These are phyloP conservation scores for Amphiprion clarkii DNA, from an alignment of 2,797 vertebrate species.

Conservation along the genomic window DNA sequence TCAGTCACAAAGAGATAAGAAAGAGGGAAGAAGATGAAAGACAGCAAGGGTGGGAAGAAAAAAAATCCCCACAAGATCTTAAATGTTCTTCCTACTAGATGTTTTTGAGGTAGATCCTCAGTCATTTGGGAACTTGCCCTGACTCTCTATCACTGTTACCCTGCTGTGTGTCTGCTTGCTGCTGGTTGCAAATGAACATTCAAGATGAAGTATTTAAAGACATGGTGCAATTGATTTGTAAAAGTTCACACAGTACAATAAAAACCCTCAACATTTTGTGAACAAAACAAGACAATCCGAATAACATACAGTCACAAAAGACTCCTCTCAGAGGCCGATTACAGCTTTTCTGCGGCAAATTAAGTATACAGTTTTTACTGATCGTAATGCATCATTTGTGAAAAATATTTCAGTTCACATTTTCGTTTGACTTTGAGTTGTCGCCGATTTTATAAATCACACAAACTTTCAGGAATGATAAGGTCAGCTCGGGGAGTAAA, in stretches of 20 bases:
- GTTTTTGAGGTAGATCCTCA: conserved; percentile 45
- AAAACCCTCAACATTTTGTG: not conserved
- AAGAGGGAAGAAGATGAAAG: conserved; percentile 69
- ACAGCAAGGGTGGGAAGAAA: conserved; percentile 43
- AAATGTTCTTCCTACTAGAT: conserved; percentile 60
- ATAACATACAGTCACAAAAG: conserved; percentile 2
- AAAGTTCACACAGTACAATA: conserved; percentile 14
- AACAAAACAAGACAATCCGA: conserved; percentile 25
- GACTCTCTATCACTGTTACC: conserved; percentile 45
- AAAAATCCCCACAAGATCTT: conserved; percentile 56
- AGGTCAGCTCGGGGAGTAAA: conserved; percentile 52
- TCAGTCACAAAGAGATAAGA: conserved; percentile 73
- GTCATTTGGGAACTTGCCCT: conserved; percentile 46
- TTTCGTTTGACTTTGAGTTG: conserved; percentile 10
- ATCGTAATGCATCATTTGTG: conserved; percentile 25
- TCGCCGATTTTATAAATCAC: conserved; percentile 12
- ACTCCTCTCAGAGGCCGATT: not conserved
- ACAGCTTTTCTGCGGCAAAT: conserved; percentile 12
- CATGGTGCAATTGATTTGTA: conserved; percentile 19
- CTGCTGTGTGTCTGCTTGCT: conserved; percentile 15
- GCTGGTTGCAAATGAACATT: conserved; percentile 42
- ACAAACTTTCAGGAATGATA: conserved; percentile 23
- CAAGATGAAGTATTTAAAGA: conserved; percentile 33
- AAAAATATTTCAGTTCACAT: conserved; percentile 25
- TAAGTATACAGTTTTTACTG: conserved; percentile 10